These are phyloP conservation scores for Podarcis cretensis DNA, from an alignment of 2,113 vertebrate genomes.

Conservation along the genomic window DNA sequence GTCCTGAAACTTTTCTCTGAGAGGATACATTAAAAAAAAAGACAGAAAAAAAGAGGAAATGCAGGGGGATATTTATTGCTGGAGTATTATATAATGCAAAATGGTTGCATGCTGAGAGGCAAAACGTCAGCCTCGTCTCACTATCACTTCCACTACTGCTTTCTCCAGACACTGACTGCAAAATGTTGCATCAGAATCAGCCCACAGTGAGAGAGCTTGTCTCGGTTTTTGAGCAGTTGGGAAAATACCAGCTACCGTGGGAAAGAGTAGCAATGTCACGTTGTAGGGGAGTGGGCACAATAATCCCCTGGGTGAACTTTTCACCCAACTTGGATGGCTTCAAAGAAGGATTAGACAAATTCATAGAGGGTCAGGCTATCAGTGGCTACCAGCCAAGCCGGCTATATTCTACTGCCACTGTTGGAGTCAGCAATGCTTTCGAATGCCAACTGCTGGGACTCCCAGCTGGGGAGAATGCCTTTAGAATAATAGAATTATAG, in stretches of 20 bases:
- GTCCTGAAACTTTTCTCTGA: background rate
- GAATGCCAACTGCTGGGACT: too few relatives aligned
- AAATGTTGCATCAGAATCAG: background rate
- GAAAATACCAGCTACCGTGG: background rate
- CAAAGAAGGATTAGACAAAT: background rate
- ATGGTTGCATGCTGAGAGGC: background rate
- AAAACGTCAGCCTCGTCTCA: background rate
- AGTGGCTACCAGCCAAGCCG: too few relatives aligned
- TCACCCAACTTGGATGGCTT: too few relatives aligned
- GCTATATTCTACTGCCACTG: too few relatives aligned
- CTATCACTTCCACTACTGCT: background rate
- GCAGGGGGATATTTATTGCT: background rate
- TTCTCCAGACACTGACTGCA: background rate
- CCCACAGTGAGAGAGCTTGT: background rate
- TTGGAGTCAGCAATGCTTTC: too few relatives aligned
- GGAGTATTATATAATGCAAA: background rate
- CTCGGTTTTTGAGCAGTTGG: background rate
- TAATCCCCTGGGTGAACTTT: background rate
- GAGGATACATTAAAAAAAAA: fast-evolving
- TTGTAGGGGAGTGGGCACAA: background rate
- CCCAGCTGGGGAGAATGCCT: too few relatives aligned
- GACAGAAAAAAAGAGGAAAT: background rate
- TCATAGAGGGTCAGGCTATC: background rate
- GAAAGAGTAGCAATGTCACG: background rate
- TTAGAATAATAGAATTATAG: too few relatives aligned